Percentiles rank a stretch among this genome's conserved stretches.
Evolutionary conservation across 1,140 invertebrate genomes (phyloP).

Genomic region (Globodera ellingtonae): DNA sequence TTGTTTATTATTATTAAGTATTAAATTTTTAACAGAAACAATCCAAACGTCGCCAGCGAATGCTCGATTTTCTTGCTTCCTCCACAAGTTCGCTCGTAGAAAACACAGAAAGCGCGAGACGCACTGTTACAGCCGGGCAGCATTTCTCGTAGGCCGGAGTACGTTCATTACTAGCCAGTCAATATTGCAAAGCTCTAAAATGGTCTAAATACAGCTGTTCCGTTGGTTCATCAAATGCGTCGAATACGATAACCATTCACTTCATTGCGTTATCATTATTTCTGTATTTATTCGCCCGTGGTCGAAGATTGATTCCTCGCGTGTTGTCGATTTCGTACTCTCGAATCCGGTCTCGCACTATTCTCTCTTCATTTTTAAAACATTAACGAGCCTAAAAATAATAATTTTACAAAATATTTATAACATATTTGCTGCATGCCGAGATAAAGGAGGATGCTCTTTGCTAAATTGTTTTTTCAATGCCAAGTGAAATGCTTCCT

Average conservation of each 20-base stretch:
- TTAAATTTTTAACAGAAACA: too few relatives aligned
- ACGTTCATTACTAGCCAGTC: not conserved
- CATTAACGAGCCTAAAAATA: not conserved
- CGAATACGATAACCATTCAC: not conserved
- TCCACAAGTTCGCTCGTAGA: too few relatives aligned
- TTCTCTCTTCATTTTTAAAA: not conserved
- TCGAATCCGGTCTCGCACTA: not conserved
- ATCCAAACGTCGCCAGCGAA: too few relatives aligned
- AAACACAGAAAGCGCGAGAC: too few relatives aligned
- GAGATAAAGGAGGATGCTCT: not conserved
- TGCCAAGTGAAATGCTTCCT: too few relatives aligned
- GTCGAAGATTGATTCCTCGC: not conserved
- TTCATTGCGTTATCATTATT: conserved; percentile 12
- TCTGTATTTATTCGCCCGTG: too few relatives aligned
- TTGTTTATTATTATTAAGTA: too few relatives aligned
- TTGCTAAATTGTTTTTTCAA: not conserved
- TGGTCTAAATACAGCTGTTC: conserved; percentile 1
- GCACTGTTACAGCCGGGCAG: too few relatives aligned
- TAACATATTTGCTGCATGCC: not conserved
- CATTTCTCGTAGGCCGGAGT: too few relatives aligned
- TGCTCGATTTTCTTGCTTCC: too few relatives aligned
- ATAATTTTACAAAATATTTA: not conserved
- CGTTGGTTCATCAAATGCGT: conserved; percentile 8
- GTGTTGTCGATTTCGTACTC: not conserved
- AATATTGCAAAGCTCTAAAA: conserved; percentile 12